Base-by-base conservation (phyloP, 2,113 vertebrate species). In the Callaeas wilsoni region DNA sequence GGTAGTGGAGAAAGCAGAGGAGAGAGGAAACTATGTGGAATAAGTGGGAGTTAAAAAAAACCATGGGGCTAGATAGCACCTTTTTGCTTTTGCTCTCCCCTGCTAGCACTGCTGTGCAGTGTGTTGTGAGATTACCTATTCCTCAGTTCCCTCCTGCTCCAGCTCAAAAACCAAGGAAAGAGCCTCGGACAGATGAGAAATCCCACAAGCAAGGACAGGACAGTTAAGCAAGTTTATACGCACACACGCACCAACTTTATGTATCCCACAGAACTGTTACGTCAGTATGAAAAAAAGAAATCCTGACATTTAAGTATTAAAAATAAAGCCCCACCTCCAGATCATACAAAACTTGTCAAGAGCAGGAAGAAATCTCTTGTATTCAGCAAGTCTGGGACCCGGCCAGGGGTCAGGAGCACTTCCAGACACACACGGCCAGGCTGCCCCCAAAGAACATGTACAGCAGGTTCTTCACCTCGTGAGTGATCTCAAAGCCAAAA, bases 371-470 rank as follows among this genome's bases (percentile, higher is more conserved):
- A 95, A 88, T 83, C 47, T 52, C 78, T 76, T 78, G 46, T 56
- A 67, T 26, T 55, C 37, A 81, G 59, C 5, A 1, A 68, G 87
- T 74, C 84, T 90, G 78, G 49, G 80, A 42, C 14, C 29, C 1
- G 2, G 82, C 12, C 63, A 94, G 44, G 81, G 74, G 98, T 98
- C 98, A 99, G 94, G 99, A 99, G 97, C 99, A 99, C 94, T 99
- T 99, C 99, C 99, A 99, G 95, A 99, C 99, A 1, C 99, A 99
- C 83, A 99, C 98, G 0, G 99, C 99, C 97, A 99, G 96, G 57
- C 98, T 99, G 76, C 99, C 99, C 44, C 99, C 99, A 6, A 99
- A 99, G 98, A 99, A 99, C 98, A 99, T 99, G 98, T 99, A 99
- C 6, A 99, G 98, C 75, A 99, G 98, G 97, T 99, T 99, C 98